phyloP scores from a whole-genome alignment of 2,113 vertebrate species.

The Aphelocoma coerulescens region DNA sequence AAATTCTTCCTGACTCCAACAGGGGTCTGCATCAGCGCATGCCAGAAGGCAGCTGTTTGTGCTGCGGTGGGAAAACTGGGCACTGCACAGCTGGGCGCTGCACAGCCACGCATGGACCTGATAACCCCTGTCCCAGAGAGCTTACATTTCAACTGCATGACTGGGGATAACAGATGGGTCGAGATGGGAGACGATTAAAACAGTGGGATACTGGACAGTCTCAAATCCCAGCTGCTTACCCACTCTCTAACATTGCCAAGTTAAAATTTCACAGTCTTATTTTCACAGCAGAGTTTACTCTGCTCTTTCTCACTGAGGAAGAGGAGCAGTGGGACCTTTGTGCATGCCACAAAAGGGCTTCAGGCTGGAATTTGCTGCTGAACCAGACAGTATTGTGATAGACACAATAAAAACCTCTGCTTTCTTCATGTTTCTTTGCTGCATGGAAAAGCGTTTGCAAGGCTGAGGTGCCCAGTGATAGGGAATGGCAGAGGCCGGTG shows the following conservation, averaged over 20 bases:
- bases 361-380: not conserved
- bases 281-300: not conserved
- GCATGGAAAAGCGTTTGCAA: not conserved
- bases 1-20: accelerated
- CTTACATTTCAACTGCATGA: not conserved
- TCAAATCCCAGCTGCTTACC: not conserved
- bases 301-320: not conserved
- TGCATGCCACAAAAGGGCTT: not conserved
- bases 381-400: not conserved
- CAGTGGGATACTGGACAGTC: not conserved
- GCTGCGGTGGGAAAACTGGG: not conserved
- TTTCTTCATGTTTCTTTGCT: not conserved
- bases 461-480: accelerated
- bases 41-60: not conserved
- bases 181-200: not conserved
- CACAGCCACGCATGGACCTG: not conserved
- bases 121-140: not conserved
- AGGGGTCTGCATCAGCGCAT: not conserved
- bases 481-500: not conserved
- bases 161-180: not conserved
- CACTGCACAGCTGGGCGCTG: not conserved
- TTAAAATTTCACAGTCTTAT: not conserved
- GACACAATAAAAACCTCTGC: accelerated
- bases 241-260: not conserved
- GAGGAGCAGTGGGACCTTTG: not conserved